Evolutionary conservation across 1,140 invertebrate species (phyloP).

Genomic region (Drosophila ironensis): DNA sequence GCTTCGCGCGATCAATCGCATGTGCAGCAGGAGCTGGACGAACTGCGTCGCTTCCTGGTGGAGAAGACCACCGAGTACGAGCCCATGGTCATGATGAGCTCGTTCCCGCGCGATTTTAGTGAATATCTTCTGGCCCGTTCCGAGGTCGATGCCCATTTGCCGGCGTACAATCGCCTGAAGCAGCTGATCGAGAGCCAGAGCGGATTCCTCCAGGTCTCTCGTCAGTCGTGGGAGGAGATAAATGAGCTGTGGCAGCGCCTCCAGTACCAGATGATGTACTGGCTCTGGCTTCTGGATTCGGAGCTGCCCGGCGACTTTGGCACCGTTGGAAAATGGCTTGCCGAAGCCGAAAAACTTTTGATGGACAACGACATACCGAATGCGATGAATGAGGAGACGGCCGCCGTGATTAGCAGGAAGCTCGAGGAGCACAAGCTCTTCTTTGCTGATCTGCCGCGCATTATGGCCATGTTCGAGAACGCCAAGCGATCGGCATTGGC

Average conservation of each 20-base stretch:
- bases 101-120: constrained; percentile 86
- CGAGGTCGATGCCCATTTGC: constrained; percentile 87
- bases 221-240: constrained; percentile 90
- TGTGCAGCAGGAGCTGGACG: constrained; percentile 91
- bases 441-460: constrained; percentile 90
- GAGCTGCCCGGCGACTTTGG: constrained; percentile 92
- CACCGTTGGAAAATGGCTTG: constrained; percentile 93
- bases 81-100: constrained; percentile 85
- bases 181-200: constrained; percentile 88
- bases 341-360: constrained; percentile 91
- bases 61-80: constrained; percentile 87
- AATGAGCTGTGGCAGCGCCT: constrained; percentile 90
- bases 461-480: constrained; percentile 89
- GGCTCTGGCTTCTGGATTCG: constrained; percentile 93
- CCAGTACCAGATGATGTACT: constrained; percentile 89
- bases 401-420: constrained; percentile 92
- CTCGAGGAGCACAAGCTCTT: constrained; percentile 94
- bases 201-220: constrained; percentile 89
- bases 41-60: constrained; percentile 90
- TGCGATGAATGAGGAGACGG: constrained; percentile 92
- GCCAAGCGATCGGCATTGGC: constrained; percentile 85
- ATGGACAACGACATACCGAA: constrained; percentile 91
- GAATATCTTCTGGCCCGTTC: constrained; percentile 88
- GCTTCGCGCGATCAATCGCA: constrained; percentile 78
- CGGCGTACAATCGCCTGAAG: constrained; percentile 88